Conservation (phyloP, 2,888 invertebrate genomes). For the Cataglyphis altisquamis region DNA sequence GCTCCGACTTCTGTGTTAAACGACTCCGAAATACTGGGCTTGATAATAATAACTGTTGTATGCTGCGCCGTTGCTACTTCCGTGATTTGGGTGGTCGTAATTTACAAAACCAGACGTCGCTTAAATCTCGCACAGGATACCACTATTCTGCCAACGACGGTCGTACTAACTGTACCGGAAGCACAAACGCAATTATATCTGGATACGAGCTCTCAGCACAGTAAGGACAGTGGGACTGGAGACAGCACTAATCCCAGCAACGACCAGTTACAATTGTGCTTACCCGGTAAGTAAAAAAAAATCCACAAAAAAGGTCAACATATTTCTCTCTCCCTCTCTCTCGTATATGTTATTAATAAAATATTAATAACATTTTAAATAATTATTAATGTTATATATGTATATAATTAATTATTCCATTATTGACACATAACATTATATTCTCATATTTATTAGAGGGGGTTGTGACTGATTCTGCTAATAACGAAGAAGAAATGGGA, state of each 20-base stretch:
- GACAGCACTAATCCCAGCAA: slow-evolving; percentile 92
- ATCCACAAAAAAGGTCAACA: not conserved
- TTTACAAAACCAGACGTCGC: slow-evolving; percentile 93
- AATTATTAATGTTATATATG: not conserved
- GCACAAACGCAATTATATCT: slow-evolving; percentile 86
- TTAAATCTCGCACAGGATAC: slow-evolving; percentile 86
- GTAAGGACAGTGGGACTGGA: slow-evolving; percentile 94
- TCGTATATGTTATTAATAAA: not conserved
- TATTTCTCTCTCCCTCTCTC: not conserved
- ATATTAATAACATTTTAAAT: not conserved
- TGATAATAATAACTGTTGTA: slow-evolving; percentile 95
- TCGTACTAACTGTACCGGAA: slow-evolving; percentile 74
- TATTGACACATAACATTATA: not conserved
- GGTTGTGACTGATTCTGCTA: slow-evolving; percentile 77
- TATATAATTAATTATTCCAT: not conserved
- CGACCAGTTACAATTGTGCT: slow-evolving; percentile 87
- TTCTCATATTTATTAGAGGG: slow-evolving; percentile 74
- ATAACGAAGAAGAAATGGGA: slow-evolving; percentile 81
- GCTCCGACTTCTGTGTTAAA: slow-evolving; percentile 88
- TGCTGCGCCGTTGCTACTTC: slow-evolving; percentile 97
- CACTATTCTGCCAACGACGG: slow-evolving; percentile 70
- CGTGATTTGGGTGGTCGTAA: slow-evolving; percentile 96
- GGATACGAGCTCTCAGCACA: slow-evolving; percentile 92
- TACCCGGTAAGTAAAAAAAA: slow-evolving; percentile 79
- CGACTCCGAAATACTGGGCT: slow-evolving; percentile 93